These are phyloP conservation scores for Centropus unirufus DNA, from an alignment of 2,113 vertebrate genomes.

Conservation along the genomic window DNA sequence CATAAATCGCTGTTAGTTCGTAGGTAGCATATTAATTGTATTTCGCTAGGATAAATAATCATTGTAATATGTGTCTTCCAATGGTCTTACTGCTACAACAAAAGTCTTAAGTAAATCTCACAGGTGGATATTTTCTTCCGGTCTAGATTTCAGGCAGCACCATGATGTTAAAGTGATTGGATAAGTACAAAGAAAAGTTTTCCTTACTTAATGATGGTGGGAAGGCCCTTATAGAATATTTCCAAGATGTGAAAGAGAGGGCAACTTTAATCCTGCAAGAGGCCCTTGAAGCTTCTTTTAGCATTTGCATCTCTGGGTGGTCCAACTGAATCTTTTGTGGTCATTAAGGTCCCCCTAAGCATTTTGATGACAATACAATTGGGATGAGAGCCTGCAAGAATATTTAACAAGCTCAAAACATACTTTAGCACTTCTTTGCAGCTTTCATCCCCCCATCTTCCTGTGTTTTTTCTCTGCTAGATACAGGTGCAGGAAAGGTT, in stretches of 20 bases:
- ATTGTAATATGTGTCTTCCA: neutral
- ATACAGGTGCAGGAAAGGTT: neutral
- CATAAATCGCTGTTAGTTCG: neutral
- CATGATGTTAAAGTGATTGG: neutral
- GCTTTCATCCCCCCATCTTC: neutral
- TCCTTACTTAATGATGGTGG: slow-evolving; percentile 19
- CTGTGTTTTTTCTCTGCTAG: neutral
- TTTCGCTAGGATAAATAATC: neutral
- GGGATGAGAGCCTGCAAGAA: neutral
- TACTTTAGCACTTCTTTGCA: neutral
- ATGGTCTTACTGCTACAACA: neutral
- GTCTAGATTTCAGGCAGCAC: neutral
- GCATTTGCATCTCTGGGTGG: slow-evolving; percentile 48
- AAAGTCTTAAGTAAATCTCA: neutral
- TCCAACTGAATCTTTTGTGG: slow-evolving; percentile 47
- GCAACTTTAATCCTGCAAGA: slow-evolving; percentile 61
- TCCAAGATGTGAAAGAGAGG: slow-evolving; percentile 27
- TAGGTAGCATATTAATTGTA: neutral
- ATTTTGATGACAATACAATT: slow-evolving; percentile 43
- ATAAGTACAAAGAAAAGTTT: slow-evolving; percentile 24
- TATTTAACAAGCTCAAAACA: slow-evolving; percentile 27
- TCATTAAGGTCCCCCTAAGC: neutral
- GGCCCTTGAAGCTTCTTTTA: slow-evolving; percentile 40
- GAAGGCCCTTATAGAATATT: slow-evolving; percentile 28
- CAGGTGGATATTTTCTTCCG: neutral